Evolutionary conservation across 2,888 invertebrate species (phyloP).

Genomic region (Anticlea derivata): DNA sequence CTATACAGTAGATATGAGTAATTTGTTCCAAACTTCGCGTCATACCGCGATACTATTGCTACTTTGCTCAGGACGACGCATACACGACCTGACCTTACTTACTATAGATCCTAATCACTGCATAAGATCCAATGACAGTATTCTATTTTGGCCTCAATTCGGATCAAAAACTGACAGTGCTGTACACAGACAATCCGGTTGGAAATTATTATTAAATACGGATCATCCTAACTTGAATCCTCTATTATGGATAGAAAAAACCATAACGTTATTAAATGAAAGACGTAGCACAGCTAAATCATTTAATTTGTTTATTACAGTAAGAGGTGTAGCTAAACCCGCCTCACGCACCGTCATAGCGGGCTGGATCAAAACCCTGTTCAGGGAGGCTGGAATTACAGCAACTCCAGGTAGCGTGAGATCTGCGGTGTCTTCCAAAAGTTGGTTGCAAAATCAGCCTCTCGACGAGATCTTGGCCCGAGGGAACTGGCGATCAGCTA

Average conservation of each 20-base stretch:
- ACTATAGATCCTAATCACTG: neutral
- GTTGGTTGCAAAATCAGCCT: neutral
- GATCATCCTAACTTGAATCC: neutral
- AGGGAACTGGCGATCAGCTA: neutral
- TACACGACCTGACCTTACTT: neutral
- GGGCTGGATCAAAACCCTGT: neutral
- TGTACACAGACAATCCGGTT: neutral
- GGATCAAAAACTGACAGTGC: slow-evolving; percentile 1
- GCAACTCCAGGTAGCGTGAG: neutral
- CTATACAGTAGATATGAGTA: neutral
- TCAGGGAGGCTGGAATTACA: neutral
- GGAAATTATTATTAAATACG: neutral
- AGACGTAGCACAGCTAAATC: neutral
- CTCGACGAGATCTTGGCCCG: neutral
- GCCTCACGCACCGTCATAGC: neutral
- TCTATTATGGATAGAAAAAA: neutral
- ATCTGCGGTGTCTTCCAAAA: neutral
- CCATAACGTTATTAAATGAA: neutral
- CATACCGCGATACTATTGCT: neutral
- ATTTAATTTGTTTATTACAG: neutral
- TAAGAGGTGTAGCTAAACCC: neutral
- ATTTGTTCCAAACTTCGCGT: neutral
- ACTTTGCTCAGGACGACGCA: neutral
- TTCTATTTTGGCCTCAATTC: neutral
- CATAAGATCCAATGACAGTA: neutral